Conservation (phyloP, 2,888 invertebrate species). For the Ophonus ardosiacus region DNA sequence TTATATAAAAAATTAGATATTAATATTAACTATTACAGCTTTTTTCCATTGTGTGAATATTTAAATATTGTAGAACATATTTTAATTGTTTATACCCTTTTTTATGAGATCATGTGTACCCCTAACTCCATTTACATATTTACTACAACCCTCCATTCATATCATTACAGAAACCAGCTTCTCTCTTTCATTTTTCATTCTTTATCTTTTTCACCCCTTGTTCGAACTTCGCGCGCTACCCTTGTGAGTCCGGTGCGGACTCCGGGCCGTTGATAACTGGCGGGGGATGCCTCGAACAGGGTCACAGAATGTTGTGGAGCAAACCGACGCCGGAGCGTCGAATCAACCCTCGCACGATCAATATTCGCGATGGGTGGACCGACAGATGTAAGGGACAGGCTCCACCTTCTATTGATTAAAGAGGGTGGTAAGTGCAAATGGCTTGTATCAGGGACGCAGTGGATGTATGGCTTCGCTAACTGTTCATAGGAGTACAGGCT, state of each 20-base stretch:
- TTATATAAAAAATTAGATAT: too few species aligned
- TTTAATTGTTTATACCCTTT: neutral
- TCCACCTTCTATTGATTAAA: slow-evolving; percentile 52
- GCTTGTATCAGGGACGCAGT: neutral
- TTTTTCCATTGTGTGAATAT: too few species aligned
- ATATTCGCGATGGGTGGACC: slow-evolving; percentile 45
- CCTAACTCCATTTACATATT: neutral
- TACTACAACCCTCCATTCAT: neutral
- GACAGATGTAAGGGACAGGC: neutral
- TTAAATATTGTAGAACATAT: too few species aligned
- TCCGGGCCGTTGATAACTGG: slow-evolving; percentile 52
- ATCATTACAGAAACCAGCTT: neutral
- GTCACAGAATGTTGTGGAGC: slow-evolving; percentile 8
- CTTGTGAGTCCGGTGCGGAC: slow-evolving; percentile 20
- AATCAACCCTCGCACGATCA: slow-evolving; percentile 56
- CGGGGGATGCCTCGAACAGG: slow-evolving; percentile 57
- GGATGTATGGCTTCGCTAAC: neutral
- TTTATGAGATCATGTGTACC: neutral
- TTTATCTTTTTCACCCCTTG: neutral
- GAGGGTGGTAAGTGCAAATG: neutral
- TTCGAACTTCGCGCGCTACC: slow-evolving; percentile 37
- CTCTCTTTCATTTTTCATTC: too few species aligned
- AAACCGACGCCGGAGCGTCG: slow-evolving; percentile 47
- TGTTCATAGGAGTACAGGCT: neutral
- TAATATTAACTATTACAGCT: neutral